Evolutionary conservation across 2,888 invertebrate species (phyloP).

Genomic region (Harpagoxenus sublaevis): DNA sequence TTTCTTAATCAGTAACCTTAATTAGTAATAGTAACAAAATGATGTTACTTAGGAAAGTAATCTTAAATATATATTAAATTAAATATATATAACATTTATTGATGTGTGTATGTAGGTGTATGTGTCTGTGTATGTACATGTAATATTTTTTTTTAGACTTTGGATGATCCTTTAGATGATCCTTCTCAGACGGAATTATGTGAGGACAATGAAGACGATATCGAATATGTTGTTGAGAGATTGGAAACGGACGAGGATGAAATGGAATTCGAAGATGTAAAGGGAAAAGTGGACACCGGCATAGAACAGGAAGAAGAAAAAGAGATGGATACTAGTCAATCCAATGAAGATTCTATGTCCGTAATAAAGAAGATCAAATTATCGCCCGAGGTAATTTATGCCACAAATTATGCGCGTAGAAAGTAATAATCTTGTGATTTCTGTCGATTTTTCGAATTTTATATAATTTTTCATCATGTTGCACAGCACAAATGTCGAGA

Average conservation of each 20-base stretch:
- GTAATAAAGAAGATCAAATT: slow-evolving; percentile 70
- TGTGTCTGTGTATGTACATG: too few relatives aligned
- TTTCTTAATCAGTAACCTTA: not conserved
- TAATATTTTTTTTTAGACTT: slow-evolving; percentile 38
- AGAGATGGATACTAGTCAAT: slow-evolving; percentile 45
- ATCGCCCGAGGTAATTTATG: slow-evolving; percentile 12
- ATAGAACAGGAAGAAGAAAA: slow-evolving; percentile 65
- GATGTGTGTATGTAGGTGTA: too few relatives aligned
- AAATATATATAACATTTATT: too few relatives aligned
- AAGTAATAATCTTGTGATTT: not conserved
- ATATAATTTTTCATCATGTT: slow-evolving; percentile 14
- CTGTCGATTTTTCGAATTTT: slow-evolving; percentile 28
- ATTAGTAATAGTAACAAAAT: not conserved
- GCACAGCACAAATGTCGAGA: slow-evolving; percentile 74
- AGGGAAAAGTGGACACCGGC: slow-evolving; percentile 27
- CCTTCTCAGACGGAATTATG: slow-evolving; percentile 59
- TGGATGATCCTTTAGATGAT: slow-evolving; percentile 54
- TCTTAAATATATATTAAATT: not conserved
- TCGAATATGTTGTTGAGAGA: slow-evolving; percentile 82
- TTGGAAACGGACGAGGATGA: slow-evolving; percentile 74
- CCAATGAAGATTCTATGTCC: slow-evolving; percentile 67
- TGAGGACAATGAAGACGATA: slow-evolving; percentile 78
- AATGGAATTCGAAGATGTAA: slow-evolving; percentile 56
- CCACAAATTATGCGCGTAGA: not conserved
- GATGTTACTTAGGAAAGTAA: not conserved